Base-by-base conservation (phyloP, 2,113 vertebrate genomes). In the Colaptes auratus region DNA sequence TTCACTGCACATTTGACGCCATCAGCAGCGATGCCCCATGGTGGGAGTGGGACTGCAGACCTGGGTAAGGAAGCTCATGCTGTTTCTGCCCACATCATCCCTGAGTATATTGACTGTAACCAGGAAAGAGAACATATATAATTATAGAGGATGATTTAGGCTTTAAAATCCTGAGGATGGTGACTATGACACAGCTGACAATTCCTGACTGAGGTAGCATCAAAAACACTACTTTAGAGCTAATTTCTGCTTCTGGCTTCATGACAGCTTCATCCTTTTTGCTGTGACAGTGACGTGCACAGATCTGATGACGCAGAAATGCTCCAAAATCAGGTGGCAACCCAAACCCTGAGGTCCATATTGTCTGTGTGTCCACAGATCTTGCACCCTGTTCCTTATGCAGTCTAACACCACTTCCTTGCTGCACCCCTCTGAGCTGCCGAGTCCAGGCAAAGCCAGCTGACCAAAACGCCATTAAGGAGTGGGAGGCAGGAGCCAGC, bases 1-100 rank as follows among this genome's bases (percentile, higher is more conserved):
- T 5, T 72, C 73, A 33, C 42, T 17, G 52, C 60, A 2, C 18
- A 10, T 56, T 27, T 27, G 58, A 78, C 2, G 23, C 74, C 14
- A 30, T 55, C 74, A 13, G 35, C 63, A 73, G 87, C 65, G 78
- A 79, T 91, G 42, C 66, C 63, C 66, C 2, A 6, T 70, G 89
- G 65, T 2, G 5, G 53, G 39, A 71, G n/a, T 0, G 23, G 74
- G 30, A 11, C 44, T 67, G 44, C 65, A 67, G 65, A 67, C 30
- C 44, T 15, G 20, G 66, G 20, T 36, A 16, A 74, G 88, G 82
- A 69, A 39, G 58, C 75, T 70, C 39, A 3, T 6, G 59, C 60
- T 59, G 82, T 27, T 42, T 76, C 87, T 96, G 86, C 96, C 96
- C 92, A 89, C 90, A 1, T 53, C n/a, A 3, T 72, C 72, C 52